Evolutionary conservation across 2,888 invertebrate species (phyloP), one percentile per base, ranked within the genome.

Genomic region (Volucella inanis): DNA sequence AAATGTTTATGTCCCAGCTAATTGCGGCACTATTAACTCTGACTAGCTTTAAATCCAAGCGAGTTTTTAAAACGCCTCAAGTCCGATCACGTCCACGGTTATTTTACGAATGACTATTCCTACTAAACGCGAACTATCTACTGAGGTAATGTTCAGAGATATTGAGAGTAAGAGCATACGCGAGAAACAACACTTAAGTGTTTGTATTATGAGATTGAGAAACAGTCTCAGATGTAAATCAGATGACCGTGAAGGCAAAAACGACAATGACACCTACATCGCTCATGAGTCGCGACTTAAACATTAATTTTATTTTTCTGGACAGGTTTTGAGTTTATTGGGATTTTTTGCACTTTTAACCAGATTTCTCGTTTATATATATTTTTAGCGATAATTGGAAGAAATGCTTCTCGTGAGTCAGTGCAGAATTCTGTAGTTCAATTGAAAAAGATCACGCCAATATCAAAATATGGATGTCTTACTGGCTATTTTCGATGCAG

Each of bases 211-310:
- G 31, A 18, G 10, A 10, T 47, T 31, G 47, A 62, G 55, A 77
- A 15, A 41, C 39, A 47, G 38, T 45, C 22, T 41, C 38, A 59
- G 50, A 54, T 54, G 15, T 49, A 22, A 61, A 62, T 68, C 71
- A 72, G 45, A 45, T 83, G 82, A 78, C 78, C 72, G 55, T 68
- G 72, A 72, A 67, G 49, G n/a, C n/a, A n/a, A n/a, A n/a, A n/a
- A 14, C 41, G 18, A 65, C 47, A 6, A 43, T 10, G 14, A 11
- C 6, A 39, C 18, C 31, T 31, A 31, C 31, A 31, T 6, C 31
- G 31, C 31, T 31, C 31, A 31, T 31, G 31, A 31, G 31, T 6
- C 31, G 31, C 31, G 31, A 31, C 59, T 18, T 61, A 22, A 50
- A 12, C 12, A n/a, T 43, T 43, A 50, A 61, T 61, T 72, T 61